Base-by-base conservation (phyloP, 2,113 vertebrate species). In the Neofelis nebulosa region DNA sequence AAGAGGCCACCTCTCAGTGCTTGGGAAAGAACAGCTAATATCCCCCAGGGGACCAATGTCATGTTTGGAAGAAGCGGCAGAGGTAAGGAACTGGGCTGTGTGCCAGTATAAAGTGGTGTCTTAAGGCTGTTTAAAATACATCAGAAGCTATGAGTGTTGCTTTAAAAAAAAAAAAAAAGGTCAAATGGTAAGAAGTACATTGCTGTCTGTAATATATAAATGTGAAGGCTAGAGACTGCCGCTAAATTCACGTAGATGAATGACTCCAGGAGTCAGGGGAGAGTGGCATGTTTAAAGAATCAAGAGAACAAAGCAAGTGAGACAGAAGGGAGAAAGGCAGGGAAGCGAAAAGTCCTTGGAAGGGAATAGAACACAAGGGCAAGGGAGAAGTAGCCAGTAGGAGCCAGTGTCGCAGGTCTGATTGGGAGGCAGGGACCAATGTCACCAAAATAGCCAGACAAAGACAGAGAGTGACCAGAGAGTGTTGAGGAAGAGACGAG, bases 71-170 rank as follows among this genome's bases (percentile, higher is more conserved):
- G 71, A 63, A 82, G 36, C 74, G 18, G 33, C 27, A 80, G 36
- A 94, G 74, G 45, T 38, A 82, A 7, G 14, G 21, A 80, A 63
- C 19, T 68, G 65, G 87, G 83, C 69, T 94, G 12, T 33, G 15
- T 71, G 93, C 79, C 87, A 90, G 63, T 27, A 48, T 27, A 33
- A 87, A 95, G 48, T 65, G 36, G 31, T 80, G 18, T 80, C 85
- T 87, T 69, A 83, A 50, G 69, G 50, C 38, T 45, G 21, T 61
- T 92, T 92, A 94, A 93, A 89, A 91, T 74, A 94, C 33, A 79
- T 74, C 50, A 74, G 89, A 95, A 95, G 29, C 84, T 90, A 33
- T 57, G 27, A 68, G 76, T 13, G 33, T 38, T 33, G 38, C 79
- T 97, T 90, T 55, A 45, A n/a, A 57, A 65, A 65, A 38, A 57